Percentiles rank a stretch among this genome's conserved stretches.
These are phyloP conservation scores for Exephanes ischioxanthus DNA, from an alignment of 2,888 invertebrate species.

Conservation along the genomic window DNA sequence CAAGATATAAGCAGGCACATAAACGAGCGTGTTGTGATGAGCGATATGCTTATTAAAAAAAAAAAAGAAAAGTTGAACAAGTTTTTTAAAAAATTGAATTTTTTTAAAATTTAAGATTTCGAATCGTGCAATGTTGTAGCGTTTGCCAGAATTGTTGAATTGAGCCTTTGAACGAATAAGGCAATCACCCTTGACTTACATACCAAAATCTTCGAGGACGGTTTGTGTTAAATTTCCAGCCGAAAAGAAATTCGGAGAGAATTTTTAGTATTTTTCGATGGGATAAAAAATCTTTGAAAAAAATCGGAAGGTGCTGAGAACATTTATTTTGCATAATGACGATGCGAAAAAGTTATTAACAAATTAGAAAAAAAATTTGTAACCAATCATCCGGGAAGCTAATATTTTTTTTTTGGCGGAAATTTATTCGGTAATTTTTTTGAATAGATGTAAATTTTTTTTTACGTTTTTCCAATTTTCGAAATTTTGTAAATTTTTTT, in stretches of 20 bases:
- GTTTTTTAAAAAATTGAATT: slow-evolving; percentile 18
- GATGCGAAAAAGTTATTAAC: too few species aligned
- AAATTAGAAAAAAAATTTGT: too few species aligned
- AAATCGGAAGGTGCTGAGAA: too few species aligned
- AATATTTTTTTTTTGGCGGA: too few species aligned
- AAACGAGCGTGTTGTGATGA: slow-evolving; percentile 77
- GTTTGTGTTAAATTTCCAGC: not conserved
- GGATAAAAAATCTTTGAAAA: too few species aligned
- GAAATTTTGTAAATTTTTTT: too few species aligned
- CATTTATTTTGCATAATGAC: too few species aligned
- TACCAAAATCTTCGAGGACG: slow-evolving; percentile 27
- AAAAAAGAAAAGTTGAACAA: slow-evolving; percentile 3
- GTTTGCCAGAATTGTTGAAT: slow-evolving; percentile 70
- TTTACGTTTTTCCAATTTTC: too few species aligned
- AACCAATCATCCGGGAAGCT: too few species aligned
- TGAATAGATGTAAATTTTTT: too few species aligned
- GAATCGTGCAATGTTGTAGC: slow-evolving; percentile 60
- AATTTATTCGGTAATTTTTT: too few species aligned
- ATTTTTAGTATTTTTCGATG: too few species aligned
- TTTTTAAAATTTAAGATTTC: slow-evolving; percentile 49
- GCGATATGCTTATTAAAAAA: slow-evolving; percentile 61
- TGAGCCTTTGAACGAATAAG: slow-evolving; percentile 82
- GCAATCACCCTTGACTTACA: slow-evolving; percentile 63
- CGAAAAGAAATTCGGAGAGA: not conserved
- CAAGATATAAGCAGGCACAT: slow-evolving; percentile 87